Base-by-base conservation (phyloP, 2,797 vertebrate species). In the Eremophila alpestris region DNA sequence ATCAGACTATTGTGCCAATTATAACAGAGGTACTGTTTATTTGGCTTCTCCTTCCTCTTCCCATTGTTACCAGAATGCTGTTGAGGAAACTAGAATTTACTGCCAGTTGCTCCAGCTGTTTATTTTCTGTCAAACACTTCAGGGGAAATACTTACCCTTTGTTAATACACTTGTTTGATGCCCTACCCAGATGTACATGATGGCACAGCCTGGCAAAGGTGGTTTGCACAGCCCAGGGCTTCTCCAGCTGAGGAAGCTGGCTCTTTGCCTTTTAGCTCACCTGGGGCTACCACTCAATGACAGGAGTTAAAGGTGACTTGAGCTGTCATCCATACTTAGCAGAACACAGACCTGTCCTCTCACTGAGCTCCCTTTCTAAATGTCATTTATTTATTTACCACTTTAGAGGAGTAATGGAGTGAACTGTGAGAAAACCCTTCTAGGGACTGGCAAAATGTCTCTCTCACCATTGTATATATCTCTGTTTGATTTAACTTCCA, bases 41-140 rank as follows among this genome's bases (percentile, higher is more conserved):
- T 83, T 75, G 73, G 12, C 23, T 88, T 95, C 83, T 89, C 74
- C 92, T 94, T 92, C 87, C 78, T 92, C 73, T 91, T 94, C 69
- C 64, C 64, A 81, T 91, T 96, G 90, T 68, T 91, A 94, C 9
- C 52, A 78, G 71, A 87, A 90, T n/a, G 36, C 59, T 91, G 48
- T 36, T 88, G 94, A 91, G 91, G 94, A 96, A 96, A 91, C 60
- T 54, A 27, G 83, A 77, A 84, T 76, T 85, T 87, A 90, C 51
- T 67, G 59, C 89, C 45, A 76, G 74, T 78, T 80, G 52, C 58
- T 94, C 34, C 69, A 77, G 78, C 34, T 94, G 85, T 83, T 94
- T 84, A 41, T 82, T 89, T 93, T 83, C 87, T 83, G 36, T 67
- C 86, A 87, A 67, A 54, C 2, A 4, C 52, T 86, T 74, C 48